These are phyloP conservation scores for Rynchops niger DNA, from an alignment of 2,113 vertebrate species.

Conservation along the genomic window DNA sequence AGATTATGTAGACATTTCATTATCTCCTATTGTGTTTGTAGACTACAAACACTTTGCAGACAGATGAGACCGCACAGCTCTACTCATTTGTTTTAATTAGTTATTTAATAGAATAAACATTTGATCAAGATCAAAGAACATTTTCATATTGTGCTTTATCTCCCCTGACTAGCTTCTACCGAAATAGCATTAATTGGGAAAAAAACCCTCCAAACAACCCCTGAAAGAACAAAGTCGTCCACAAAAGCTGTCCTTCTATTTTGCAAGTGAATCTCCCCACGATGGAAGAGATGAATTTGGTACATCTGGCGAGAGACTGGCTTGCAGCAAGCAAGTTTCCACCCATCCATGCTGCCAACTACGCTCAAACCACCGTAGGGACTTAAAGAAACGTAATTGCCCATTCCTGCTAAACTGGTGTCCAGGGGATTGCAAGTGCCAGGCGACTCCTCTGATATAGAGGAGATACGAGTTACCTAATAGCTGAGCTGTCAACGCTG, in stretches of 20 bases:
- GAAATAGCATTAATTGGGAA: background rate
- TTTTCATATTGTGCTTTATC: background rate
- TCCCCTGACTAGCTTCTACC: background rate
- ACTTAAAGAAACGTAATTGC: background rate
- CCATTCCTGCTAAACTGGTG: background rate
- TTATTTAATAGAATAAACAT: background rate
- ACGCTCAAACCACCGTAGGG: background rate
- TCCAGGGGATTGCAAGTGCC: background rate
- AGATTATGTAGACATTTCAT: background rate
- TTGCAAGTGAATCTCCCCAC: rapidly evolving
- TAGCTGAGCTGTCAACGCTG: background rate
- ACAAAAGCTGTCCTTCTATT: background rate
- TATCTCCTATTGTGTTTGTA: background rate
- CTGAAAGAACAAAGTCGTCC: background rate
- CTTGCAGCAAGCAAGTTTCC: background rate
- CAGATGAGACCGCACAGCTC: background rate
- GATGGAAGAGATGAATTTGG: background rate
- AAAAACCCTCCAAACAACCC: background rate
- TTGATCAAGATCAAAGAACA: background rate
- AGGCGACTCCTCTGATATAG: background rate
- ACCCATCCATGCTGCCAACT: rapidly evolving
- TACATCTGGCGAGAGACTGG: background rate
- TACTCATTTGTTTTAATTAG: background rate
- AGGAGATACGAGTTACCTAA: background rate
- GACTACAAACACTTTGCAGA: background rate